Conservation (phyloP, 37 sponge, comb jelly and placozoan genomes). For the Theonella swinhoei region DNA sequence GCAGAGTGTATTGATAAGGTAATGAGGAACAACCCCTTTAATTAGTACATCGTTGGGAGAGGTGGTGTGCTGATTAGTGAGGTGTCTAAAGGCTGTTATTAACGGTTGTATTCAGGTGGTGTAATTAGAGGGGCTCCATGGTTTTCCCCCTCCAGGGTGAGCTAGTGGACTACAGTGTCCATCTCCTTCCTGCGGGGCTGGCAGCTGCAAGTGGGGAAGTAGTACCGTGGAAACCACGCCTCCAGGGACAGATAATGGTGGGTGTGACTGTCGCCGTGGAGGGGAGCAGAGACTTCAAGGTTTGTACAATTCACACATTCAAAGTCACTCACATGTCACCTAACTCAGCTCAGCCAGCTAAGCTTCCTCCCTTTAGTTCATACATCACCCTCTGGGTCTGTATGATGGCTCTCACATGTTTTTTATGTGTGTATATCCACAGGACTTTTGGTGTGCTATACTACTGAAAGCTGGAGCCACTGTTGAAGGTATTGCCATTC, state of each 20-base stretch:
- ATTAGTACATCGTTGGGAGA: not conserved
- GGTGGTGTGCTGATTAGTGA: not conserved
- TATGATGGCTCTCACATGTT: too few relatives aligned
- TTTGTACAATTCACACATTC: too few relatives aligned
- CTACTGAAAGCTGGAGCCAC: not conserved
- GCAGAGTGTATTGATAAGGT: slow-evolving; percentile 57
- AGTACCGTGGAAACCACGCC: not conserved
- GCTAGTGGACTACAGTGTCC: slow-evolving; percentile 15
- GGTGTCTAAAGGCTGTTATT: too few relatives aligned
- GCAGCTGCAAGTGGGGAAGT: not conserved
- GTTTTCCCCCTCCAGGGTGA: too few relatives aligned
- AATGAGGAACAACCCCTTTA: not conserved
- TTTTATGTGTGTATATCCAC: too few relatives aligned
- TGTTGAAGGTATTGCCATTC: not conserved
- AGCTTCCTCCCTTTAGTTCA: too few relatives aligned
- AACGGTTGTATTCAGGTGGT: too few relatives aligned
- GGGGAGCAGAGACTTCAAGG: not conserved
- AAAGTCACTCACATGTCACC: too few relatives aligned
- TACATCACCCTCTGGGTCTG: too few relatives aligned
- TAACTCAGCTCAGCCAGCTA: too few relatives aligned
- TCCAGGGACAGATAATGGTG: not conserved
- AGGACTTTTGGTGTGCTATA: not conserved
- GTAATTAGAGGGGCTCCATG: too few relatives aligned
- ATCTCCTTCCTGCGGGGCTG: slow-evolving; percentile 25
- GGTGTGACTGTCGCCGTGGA: not conserved